These are phyloP conservation scores for Isaurus tuberculatus DNA, from an alignment of 92 coral and sea anemone species.

Conservation along the genomic window DNA sequence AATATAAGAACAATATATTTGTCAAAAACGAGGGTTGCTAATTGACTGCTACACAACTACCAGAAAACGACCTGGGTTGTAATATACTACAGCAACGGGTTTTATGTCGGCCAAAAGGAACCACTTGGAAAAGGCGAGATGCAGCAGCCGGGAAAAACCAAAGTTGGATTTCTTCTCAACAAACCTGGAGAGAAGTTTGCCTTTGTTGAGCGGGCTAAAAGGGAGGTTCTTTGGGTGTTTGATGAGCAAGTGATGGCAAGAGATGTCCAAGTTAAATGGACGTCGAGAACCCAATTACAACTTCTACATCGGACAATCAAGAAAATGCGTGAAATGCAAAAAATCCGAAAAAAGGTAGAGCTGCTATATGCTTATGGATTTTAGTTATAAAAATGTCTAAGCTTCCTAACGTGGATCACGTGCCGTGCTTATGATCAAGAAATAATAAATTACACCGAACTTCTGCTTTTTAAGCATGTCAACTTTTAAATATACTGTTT, in stretches of 20 bases:
- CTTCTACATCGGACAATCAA: not conserved
- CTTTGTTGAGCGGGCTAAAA: not conserved
- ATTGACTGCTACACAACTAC: too few relatives aligned
- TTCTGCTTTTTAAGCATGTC: not conserved
- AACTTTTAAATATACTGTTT: not conserved
- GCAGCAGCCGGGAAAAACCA: not conserved
- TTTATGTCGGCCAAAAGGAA: not conserved
- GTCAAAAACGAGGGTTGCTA: too few relatives aligned
- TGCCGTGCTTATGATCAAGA: not conserved
- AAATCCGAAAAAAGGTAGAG: not conserved
- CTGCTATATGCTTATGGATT: not conserved
- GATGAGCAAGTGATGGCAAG: not conserved
- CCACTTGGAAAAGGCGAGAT: not conserved
- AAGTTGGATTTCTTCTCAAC: not conserved
- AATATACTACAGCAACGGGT: not conserved
- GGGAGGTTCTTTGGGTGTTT: not conserved
- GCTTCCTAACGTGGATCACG: not conserved
- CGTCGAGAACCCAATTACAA: not conserved
- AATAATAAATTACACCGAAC: not conserved
- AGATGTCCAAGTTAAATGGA: not conserved
- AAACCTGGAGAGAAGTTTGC: not conserved
- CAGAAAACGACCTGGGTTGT: not conserved
- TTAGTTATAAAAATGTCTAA: not conserved
- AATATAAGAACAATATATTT: too few relatives aligned
- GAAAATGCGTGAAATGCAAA: not conserved